A percentile compares a stretch with the other conserved stretches of the same genome.
Evolutionary conservation across 2,113 vertebrate genomes (phyloP).

Genomic region (Dendropsophus ebraccatus): DNA sequence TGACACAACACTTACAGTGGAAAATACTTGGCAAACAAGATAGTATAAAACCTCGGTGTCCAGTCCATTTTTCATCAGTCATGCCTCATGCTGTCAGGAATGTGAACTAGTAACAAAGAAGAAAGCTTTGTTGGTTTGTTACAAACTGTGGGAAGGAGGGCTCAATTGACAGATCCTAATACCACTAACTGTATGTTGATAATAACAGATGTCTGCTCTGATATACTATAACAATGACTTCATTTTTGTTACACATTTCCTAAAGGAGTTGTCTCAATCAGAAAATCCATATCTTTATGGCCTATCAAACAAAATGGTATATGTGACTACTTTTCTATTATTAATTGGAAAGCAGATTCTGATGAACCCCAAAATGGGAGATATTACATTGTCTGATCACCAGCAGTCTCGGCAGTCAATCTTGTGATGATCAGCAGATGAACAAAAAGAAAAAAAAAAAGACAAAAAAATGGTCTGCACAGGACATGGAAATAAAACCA

Average conservation of each 20-base stretch:
- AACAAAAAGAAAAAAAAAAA: no score
- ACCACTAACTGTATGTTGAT: background rate
- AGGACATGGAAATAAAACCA: no score
- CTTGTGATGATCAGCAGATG: no score
- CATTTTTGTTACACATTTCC: background rate
- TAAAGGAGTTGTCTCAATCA: background rate
- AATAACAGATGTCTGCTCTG: background rate
- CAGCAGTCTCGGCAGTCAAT: no score
- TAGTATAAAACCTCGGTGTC: constrained; percentile 82
- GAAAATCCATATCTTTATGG: background rate
- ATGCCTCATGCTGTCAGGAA: constrained; percentile 86
- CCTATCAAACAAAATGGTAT: background rate
- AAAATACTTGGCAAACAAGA: constrained; percentile 87
- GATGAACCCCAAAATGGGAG: no score
- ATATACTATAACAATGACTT: background rate
- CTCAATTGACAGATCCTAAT: constrained; percentile 20
- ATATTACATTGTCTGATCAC: no score
- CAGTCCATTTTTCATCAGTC: constrained; percentile 92
- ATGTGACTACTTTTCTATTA: background rate
- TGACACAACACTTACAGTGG: constrained; percentile 86
- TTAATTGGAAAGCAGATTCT: no score
- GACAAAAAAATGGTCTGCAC: no score
- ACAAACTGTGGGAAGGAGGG: constrained; percentile 75
- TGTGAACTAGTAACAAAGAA: constrained; percentile 73
- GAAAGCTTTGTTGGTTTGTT: constrained; percentile 91